Base-by-base conservation (phyloP, 1,140 invertebrate genomes). In the Halictus rubicundus region DNA sequence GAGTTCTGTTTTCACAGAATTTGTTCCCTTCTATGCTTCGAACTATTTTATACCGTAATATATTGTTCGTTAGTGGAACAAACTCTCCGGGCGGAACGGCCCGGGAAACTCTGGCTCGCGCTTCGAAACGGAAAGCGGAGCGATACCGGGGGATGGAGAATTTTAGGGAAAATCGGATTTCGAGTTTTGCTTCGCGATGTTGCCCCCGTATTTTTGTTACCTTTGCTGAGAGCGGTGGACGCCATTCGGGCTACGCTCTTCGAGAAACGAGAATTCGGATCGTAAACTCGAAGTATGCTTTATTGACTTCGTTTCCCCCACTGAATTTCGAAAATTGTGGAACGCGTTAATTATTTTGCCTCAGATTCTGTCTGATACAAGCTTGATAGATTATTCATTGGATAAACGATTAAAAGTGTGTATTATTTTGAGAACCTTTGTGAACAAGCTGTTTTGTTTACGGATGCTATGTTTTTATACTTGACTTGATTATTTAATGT, bases 91-190 rank as follows among this genome's bases (percentile, higher is more conserved):
- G 61, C 21, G 42, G 37, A 77, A 70, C 66, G 60, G 42, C 42
- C 54, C 21, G 21, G 75, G 65, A 77, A 69, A 69, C 75, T 69
- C 57, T 7, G 75, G 14, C n/a, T 19, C 19, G 27, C 10, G 42
- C 23, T n/a, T 57, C 49, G 42, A 46, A 77, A 70, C 66, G 75
- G 60, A 49, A 23, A 49, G 39, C 75, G 46, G 5, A 5, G 57
- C 57, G 46, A 77, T 69, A 57, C 54, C 32, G 32, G 66, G 39
- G 37, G 12, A 23, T 25, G 68, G 42, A n/a, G 54, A 70, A 77
- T 77, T 77, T 69, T 70, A 61, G 27, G n/a, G 75, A 66, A 77
- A 70, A 77, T 68, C 66, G 66, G 75, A 77, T 77, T 70, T 46
- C 65, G 32, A 37, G 27, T 74, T 66, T 66, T 32, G 75, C 27